A percentile compares a stretch with the other conserved stretches of the same genome.
Evolutionary conservation across 2,113 vertebrate genomes (phyloP).

Genomic region (Parotia lawesii): DNA sequence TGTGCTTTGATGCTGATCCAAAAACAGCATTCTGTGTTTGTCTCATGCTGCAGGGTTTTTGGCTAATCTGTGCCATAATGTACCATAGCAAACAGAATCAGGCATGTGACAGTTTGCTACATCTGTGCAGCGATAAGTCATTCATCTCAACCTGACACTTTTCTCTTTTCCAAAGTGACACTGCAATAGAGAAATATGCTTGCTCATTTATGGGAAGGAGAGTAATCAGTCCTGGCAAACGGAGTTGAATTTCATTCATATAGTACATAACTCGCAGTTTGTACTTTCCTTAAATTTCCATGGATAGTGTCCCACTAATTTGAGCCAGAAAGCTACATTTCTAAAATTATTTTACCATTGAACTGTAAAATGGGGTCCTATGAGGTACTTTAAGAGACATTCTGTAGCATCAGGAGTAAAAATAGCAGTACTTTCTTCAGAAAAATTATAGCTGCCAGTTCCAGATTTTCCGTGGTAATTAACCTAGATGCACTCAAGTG

Average conservation of each 20-base stretch:
- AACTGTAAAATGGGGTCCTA: constrained; percentile 2
- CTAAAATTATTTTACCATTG: constrained; percentile 31
- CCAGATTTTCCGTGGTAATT: constrained; percentile 70
- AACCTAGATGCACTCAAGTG: constrained; percentile 73
- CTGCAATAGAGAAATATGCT: constrained; percentile 26
- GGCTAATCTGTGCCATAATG: constrained; percentile 13
- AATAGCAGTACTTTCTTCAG: constrained; percentile 56
- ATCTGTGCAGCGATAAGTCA: neutral
- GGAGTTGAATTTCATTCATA: neutral
- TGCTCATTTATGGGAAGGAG: neutral
- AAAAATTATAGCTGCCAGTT: constrained; percentile 60
- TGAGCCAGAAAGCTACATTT: constrained; percentile 3
- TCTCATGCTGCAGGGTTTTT: constrained; percentile 36
- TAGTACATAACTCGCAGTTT: neutral
- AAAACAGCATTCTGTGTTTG: neutral
- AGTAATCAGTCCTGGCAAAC: constrained; percentile 13
- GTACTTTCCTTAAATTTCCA: neutral
- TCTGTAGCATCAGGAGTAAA: constrained; percentile 50
- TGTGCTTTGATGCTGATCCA: neutral
- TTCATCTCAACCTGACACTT: constrained; percentile 25
- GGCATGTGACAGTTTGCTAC: neutral
- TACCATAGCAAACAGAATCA: constrained; percentile 3
- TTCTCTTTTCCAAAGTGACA: constrained; percentile 30
- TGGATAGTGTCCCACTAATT: neutral
- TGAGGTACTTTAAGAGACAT: neutral